Evolutionary conservation across 2,113 vertebrate genomes (phyloP).

Genomic region (Heloderma charlesbogerti): DNA sequence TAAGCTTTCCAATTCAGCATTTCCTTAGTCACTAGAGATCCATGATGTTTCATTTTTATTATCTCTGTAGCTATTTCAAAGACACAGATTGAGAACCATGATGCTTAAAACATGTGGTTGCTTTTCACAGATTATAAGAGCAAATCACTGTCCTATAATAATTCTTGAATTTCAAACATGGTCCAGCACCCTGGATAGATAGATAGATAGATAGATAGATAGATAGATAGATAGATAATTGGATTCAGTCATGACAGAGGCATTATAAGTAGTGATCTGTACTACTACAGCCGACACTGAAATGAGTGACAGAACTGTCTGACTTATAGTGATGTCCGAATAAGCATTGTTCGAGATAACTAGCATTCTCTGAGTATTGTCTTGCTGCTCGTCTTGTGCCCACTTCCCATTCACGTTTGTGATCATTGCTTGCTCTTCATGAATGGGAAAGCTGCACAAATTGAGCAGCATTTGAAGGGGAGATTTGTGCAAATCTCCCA

Average conservation of each 20-base stretch:
- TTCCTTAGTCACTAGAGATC: neutral
- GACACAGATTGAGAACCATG: neutral
- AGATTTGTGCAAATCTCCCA: too few relatives aligned
- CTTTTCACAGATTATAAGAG: neutral
- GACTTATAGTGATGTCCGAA: too few relatives aligned
- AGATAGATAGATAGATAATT: too few relatives aligned
- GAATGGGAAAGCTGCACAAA: too few relatives aligned
- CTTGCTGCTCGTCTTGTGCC: too few relatives aligned
- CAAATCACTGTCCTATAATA: neutral
- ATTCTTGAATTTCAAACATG: neutral
- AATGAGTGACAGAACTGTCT: neutral
- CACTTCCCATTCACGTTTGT: too few relatives aligned
- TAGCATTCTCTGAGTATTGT: too few relatives aligned
- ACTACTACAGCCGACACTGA: neutral
- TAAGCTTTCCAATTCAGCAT: neutral
- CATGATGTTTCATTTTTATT: neutral
- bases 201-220: too few relatives aligned
- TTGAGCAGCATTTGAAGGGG: too few relatives aligned
- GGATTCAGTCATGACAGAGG: neutral
- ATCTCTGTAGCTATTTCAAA: neutral
- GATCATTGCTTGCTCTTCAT: too few relatives aligned
- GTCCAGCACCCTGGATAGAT: too few relatives aligned
- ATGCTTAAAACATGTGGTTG: neutral
- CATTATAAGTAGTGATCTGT: neutral
- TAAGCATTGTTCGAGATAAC: too few relatives aligned